Base-by-base conservation (phyloP, 2,797 vertebrate genomes). In the Chromis chromis region DNA sequence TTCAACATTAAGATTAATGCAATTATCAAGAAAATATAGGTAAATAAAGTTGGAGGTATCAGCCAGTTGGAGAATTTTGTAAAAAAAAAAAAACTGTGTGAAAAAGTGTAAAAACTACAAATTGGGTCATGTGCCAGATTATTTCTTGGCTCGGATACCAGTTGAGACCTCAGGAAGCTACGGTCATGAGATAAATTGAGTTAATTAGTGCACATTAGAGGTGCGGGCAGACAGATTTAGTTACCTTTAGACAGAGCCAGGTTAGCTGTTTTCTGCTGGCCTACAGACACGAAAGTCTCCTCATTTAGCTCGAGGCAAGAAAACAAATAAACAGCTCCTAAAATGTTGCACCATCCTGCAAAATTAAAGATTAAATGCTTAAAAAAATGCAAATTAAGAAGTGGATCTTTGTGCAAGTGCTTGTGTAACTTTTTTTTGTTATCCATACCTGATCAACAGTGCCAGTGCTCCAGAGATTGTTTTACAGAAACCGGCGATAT, bases 401-500 rank as follows among this genome's bases (percentile, higher is more conserved):
- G 55, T 50, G 31, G 7, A 8, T 31, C 16, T 58, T 49, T 48
- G n/a, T 31, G 27, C 28, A 11, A 6, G 6, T 44, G 24, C 44
- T 61, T 28, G 1, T 40, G 11, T 56, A 28, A 22, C 14, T 4
- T 14, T 56, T 42, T 74, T 58, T 44, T 52, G 25, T 28, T 14
- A 42, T 14, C 28, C 11, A 48, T 25, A 6, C 12, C 12, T 50
- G 24, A 25, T 36, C 16, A 67, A 52, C 28, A 31, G 52, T 33
- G 3, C 42, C 39, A 9, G 19, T 57, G 48, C 42, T 61, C 28
- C 13, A 64, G 25, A 39, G 75, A 64, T 81, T 76, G 74, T 81
- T 85, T 78, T 59, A 84, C 72, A 84, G 72, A 78, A 83, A 74
- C 78, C 71, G 65, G 52, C 46, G 61, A 85, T 85, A 86, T 53